Conservation (phyloP, 2,888 invertebrate species). For the Synanthedon myopaeformis region DNA sequence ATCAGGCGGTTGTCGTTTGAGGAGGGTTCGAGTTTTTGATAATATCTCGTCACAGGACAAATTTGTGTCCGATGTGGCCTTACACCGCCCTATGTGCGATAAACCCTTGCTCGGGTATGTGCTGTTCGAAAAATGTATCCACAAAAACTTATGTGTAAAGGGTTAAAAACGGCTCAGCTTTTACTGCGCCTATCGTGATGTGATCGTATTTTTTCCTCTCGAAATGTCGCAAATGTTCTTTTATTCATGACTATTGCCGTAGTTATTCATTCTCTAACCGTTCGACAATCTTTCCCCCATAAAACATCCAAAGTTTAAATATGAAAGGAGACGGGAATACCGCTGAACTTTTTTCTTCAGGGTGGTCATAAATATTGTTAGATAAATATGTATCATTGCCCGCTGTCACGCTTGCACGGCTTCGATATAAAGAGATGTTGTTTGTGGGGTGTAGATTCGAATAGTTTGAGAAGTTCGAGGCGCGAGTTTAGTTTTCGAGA, state of each 20-base stretch:
- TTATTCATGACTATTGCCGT: conserved; percentile 24
- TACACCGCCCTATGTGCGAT: conserved; percentile 20
- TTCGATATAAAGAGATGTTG: conserved; percentile 30
- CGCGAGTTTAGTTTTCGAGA: conserved; percentile 15
- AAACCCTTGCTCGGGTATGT: conserved; percentile 21
- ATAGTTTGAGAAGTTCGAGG: conserved; percentile 35
- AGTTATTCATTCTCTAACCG: conserved; percentile 33
- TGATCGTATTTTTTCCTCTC: conserved; percentile 3
- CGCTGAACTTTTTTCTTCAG: conserved; percentile 42
- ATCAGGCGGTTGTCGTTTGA: conserved; percentile 41
- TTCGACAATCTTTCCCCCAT: conserved; percentile 32
- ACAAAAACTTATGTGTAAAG: conserved; percentile 1
- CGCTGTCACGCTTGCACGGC: conserved; percentile 37
- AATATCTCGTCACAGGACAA: conserved; percentile 59
- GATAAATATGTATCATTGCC: conserved; percentile 66
- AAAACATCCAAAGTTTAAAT: conserved; percentile 58
- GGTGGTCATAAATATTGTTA: conserved; percentile 57
- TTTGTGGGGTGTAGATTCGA: conserved; percentile 36
- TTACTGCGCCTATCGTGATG: conserved; percentile 2
- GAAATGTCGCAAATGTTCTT: conserved; percentile 8
- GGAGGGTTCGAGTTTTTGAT: conserved; percentile 39
- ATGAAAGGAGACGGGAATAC: conserved; percentile 48
- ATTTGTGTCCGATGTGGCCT: conserved; percentile 51
- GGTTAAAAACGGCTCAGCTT: conserved; percentile 3
- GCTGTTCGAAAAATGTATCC: conserved; percentile 3